These are phyloP conservation scores for Volucella inanis DNA, from an alignment of 2,888 invertebrate species.

Conservation along the genomic window DNA sequence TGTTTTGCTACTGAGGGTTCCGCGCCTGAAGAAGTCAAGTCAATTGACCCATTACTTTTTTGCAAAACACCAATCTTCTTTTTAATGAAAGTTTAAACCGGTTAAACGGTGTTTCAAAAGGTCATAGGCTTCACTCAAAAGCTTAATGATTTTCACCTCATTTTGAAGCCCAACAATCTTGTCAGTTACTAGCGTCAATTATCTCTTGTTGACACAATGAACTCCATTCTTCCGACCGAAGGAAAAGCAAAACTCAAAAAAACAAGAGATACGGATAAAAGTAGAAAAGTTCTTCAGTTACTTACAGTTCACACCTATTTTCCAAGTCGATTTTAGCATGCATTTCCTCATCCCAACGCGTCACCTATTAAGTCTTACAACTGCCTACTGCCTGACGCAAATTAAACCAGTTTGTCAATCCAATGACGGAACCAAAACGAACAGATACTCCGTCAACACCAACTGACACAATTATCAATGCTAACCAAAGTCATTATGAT, in stretches of 20 bases:
- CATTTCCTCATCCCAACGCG: conserved; percentile 31
- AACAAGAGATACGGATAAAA: background rate
- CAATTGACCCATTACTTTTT: too few species aligned
- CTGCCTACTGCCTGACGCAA: background rate
- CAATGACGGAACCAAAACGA: conserved; percentile 37
- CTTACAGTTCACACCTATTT: conserved; percentile 43
- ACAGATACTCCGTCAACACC: conserved; percentile 37
- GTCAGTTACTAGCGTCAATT: conserved; percentile 23
- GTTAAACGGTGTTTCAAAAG: too few species aligned
- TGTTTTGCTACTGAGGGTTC: too few species aligned
- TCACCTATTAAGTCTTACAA: conserved; percentile 20
- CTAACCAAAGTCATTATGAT: conserved; percentile 59
- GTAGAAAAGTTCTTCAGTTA: conserved; percentile 10
- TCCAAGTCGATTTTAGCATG: background rate
- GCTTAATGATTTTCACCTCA: too few species aligned
- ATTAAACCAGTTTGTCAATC: conserved; percentile 43
- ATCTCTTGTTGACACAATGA: conserved; percentile 30
- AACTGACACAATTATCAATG: conserved; percentile 72
- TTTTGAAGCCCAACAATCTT: background rate
- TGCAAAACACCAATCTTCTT: too few species aligned
- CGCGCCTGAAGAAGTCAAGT: too few species aligned
- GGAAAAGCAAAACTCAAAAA: background rate
- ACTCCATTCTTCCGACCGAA: conserved; percentile 26
- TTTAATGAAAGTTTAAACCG: too few species aligned
- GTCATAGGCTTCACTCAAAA: too few species aligned